phyloP scores from a whole-genome alignment of 2,113 vertebrate species.

The Malurus cyaneus region DNA sequence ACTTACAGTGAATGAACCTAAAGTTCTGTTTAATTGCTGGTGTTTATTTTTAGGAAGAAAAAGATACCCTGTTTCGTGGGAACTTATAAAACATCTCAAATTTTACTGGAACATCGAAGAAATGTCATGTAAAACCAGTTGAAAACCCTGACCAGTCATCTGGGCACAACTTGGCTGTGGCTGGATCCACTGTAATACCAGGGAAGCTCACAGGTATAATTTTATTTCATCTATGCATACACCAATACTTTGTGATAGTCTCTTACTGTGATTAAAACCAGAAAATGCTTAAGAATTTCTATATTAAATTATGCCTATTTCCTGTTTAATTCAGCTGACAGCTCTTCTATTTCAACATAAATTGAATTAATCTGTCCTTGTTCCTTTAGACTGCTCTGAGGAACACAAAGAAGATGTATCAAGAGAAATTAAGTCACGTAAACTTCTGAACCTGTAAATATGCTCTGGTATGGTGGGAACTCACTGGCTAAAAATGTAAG shows the following conservation, averaged over 20 bases:
- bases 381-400: constrained; percentile 9
- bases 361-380: constrained; percentile 24
- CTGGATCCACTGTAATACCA: background rate
- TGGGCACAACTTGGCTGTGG: background rate
- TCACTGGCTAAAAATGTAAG: background rate
- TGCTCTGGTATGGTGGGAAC: background rate
- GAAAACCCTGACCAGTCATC: background rate
- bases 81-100: background rate
- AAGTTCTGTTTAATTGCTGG: background rate
- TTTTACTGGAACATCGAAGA: background rate
- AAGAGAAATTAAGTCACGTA: background rate
- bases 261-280: constrained; percentile 51
- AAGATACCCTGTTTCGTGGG: background rate
- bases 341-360: constrained; percentile 24
- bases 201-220: background rate
- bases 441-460: background rate
- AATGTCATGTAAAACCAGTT: background rate
- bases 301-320: constrained; percentile 47
- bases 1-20: background rate
- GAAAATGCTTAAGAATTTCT: constrained; percentile 53
- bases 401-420: background rate
- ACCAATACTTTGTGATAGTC: background rate
- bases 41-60: background rate
- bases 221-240: background rate
- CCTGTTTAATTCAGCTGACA: constrained; percentile 45